Percentiles rank a stretch among this genome's conserved stretches.
phyloP scores from a whole-genome alignment of 2,113 vertebrate genomes.

The Lycaon pictus region DNA sequence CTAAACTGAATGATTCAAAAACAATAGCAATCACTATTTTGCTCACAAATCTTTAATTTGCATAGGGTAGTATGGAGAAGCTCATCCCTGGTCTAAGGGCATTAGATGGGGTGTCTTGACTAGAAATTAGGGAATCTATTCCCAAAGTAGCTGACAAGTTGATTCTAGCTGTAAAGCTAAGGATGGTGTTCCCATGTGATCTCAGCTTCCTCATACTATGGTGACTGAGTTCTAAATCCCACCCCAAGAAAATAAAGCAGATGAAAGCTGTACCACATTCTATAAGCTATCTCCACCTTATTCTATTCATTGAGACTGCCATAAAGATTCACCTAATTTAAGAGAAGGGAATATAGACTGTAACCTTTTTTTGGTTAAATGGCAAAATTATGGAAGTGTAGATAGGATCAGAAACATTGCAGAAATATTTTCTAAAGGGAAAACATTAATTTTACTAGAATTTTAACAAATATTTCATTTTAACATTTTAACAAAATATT shows the following conservation, averaged over 20 bases:
- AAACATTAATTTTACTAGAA: constrained; percentile 83
- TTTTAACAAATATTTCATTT: constrained; percentile 80
- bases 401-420: background rate
- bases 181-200: background rate
- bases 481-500: constrained; percentile 80
- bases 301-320: background rate
- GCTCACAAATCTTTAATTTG: background rate
- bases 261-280: background rate
- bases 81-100: background rate
- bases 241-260: background rate
- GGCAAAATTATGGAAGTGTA: background rate
- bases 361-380: background rate
- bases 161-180: background rate
- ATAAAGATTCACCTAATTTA: background rate
- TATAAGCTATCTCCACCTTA: background rate
- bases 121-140: background rate
- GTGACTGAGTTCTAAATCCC: background rate
- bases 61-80: background rate
- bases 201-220: background rate
- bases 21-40: background rate
- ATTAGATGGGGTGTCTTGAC: background rate
- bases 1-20: background rate
- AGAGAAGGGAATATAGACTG: background rate
- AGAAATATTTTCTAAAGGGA: constrained; percentile 62
- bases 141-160: background rate